Percentiles rank a stretch among this genome's conserved stretches.
phyloP scores from a whole-genome alignment of 1,140 invertebrate species.

The Danaus plexippus region DNA sequence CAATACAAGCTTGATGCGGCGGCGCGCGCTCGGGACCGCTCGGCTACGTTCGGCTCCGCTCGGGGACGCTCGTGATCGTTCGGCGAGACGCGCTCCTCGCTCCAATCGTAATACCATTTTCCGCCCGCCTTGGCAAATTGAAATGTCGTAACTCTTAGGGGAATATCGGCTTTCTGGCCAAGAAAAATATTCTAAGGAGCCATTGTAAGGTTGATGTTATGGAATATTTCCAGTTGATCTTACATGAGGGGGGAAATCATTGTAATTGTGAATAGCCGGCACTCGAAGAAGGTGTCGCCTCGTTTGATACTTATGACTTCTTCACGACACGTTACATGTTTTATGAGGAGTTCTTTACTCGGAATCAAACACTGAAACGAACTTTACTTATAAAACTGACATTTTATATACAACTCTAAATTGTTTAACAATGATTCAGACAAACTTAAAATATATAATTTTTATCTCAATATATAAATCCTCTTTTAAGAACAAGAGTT shows the following conservation, averaged over 20 bases:
- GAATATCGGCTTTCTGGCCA: constrained; percentile 70
- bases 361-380: too few species aligned
- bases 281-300: constrained; percentile 34
- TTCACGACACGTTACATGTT: neutral
- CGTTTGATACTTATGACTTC: constrained; percentile 8
- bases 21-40: constrained; percentile 37
- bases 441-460: too few species aligned
- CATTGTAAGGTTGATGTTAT: constrained; percentile 66
- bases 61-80: constrained; percentile 45
- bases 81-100: constrained; percentile 38
- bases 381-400: too few species aligned
- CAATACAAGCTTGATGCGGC: constrained; percentile 67
- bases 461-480: too few species aligned
- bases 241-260: constrained; percentile 47
- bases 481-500: too few species aligned
- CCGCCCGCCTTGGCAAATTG: constrained; percentile 73
- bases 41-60: constrained; percentile 42
- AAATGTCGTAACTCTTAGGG: constrained; percentile 73
- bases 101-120: constrained; percentile 72
- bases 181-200: constrained; percentile 69
- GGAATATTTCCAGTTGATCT: constrained; percentile 66
- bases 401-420: too few species aligned
- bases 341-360: too few species aligned
- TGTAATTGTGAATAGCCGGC: constrained; percentile 50
- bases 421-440: too few species aligned